Conservation (phyloP, 2,113 vertebrate species). For the Catagonus wagneri region DNA sequence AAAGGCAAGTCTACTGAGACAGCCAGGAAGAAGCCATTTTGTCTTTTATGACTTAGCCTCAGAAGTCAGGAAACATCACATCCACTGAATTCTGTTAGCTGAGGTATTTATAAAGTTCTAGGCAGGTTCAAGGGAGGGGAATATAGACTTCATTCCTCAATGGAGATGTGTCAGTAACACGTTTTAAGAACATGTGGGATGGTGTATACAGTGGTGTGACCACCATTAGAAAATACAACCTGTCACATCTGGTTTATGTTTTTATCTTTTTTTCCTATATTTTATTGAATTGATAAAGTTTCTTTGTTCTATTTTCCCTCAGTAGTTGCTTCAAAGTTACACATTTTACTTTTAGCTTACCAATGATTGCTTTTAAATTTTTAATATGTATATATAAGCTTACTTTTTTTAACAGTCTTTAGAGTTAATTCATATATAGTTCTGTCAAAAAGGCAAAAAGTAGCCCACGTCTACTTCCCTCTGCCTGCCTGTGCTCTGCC, state of each 20-base stretch:
- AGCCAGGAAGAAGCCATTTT: neutral
- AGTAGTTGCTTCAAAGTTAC: neutral
- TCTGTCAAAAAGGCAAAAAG: neutral
- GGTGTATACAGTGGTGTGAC: too few species aligned
- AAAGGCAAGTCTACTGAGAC: neutral
- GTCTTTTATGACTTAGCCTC: neutral
- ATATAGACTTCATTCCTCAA: neutral
- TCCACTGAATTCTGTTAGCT: neutral
- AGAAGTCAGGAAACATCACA: neutral
- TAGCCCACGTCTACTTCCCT: neutral
- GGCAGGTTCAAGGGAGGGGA: neutral
- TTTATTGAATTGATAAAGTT: neutral
- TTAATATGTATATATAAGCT: neutral
- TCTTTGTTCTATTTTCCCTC: neutral
- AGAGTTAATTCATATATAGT: neutral
- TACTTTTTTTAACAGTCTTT: neutral
- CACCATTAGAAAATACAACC: neutral
- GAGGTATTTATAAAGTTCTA: neutral
- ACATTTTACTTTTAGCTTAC: slow-evolving; percentile 14
- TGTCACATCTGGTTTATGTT: neutral
- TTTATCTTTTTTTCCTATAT: neutral
- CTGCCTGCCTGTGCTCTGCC: neutral
- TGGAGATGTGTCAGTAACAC: neutral
- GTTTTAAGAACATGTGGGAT: neutral
- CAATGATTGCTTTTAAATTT: neutral